Conservation (phyloP, 2,113 vertebrate species). For the Chaetops frenatus region DNA sequence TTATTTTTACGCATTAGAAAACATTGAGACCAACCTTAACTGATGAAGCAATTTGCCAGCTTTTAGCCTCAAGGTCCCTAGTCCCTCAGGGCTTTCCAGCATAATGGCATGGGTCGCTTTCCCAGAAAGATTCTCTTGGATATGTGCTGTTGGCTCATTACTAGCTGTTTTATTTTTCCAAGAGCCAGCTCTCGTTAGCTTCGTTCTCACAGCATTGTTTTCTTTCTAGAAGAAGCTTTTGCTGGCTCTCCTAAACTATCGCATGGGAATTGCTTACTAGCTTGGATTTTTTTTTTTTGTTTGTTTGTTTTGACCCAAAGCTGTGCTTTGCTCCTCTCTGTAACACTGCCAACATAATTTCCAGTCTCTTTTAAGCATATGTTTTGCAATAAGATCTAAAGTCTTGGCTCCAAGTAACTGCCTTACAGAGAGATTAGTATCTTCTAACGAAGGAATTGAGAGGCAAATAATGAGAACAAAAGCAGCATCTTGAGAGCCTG, state of each 20-base stretch:
- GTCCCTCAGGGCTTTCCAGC: not conserved
- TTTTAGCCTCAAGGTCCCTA: not conserved
- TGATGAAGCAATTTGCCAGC: constrained; percentile 28
- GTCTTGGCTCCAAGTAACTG: constrained; percentile 30
- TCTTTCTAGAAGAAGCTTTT: constrained; percentile 53
- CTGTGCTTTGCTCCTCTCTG: constrained; percentile 15
- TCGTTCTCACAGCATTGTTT: constrained; percentile 49
- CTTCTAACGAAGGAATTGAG: not conserved
- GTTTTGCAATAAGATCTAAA: constrained; percentile 55
- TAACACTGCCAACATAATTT: constrained; percentile 46
- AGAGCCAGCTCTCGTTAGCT: constrained; percentile 17
- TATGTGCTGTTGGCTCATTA: constrained; percentile 1
- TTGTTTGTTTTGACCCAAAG: constrained; percentile 49
- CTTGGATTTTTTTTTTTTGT: constrained; percentile 29
- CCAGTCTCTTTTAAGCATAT: constrained; percentile 54
- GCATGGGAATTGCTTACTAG: constrained; percentile 54
- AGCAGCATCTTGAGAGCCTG: not conserved
- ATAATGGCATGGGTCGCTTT: not conserved
- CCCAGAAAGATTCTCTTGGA: constrained; percentile 39
- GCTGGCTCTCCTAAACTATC: constrained; percentile 30
- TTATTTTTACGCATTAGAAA: constrained; percentile 31
- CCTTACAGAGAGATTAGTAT: constrained; percentile 26
- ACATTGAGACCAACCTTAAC: not conserved
- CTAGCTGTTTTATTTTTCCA: constrained; percentile 3
- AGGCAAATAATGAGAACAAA: constrained; percentile 36